Percentiles rank a stretch among this genome's conserved stretches.
These are phyloP conservation scores for Gnathonemus longibarbis DNA, from an alignment of 2,113 vertebrate species.

Conservation along the genomic window DNA sequence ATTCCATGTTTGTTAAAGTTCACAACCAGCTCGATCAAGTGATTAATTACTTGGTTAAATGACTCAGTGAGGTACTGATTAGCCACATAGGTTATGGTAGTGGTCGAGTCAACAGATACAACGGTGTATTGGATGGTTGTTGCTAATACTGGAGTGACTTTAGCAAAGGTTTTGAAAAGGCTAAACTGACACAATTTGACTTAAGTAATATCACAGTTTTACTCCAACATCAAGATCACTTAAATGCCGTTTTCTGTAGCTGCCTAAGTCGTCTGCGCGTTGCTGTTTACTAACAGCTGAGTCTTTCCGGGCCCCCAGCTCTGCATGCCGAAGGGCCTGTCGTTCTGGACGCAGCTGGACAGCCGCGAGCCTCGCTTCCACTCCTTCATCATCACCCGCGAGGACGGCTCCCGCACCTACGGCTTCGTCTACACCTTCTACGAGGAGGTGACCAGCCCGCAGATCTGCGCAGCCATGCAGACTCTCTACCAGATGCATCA, in stretches of 20 bases:
- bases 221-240: background rate
- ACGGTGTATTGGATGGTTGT: background rate
- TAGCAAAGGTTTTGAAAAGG: background rate
- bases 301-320: conserved; percentile 59
- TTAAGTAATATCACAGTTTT: background rate
- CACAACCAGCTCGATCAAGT: background rate
- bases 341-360: conserved; percentile 83
- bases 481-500: conserved; percentile 95
- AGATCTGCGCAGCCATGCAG: conserved; percentile 91
- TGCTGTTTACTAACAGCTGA: background rate
- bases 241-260: background rate
- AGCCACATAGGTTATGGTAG: background rate
- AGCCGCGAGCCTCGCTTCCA: conserved; percentile 78
- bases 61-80: background rate
- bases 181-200: background rate
- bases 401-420: conserved; percentile 83
- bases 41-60: background rate
- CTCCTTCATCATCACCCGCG: conserved; percentile 81
- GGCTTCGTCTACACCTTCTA: conserved; percentile 94
- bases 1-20: background rate
- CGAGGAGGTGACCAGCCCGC: conserved; percentile 85
- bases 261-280: background rate
- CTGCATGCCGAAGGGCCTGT: conserved; percentile 94
- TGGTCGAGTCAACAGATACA: background rate
- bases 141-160: background rate